Percentiles rank a stretch among this genome's conserved stretches.
phyloP scores from a whole-genome alignment of 2,113 vertebrate species.

The Turnix velox region DNA sequence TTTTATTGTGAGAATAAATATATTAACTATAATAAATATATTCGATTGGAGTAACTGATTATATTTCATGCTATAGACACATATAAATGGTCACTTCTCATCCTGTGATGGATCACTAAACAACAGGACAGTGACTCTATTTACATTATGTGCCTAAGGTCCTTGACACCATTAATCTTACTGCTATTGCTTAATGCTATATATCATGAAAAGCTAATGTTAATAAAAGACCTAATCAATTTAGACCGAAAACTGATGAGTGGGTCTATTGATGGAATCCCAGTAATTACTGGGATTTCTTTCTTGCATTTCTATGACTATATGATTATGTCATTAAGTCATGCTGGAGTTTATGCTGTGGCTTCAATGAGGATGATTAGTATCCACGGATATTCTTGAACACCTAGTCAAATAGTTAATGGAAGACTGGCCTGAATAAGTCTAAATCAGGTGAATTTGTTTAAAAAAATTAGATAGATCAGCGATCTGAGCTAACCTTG shows the following conservation, averaged over 20 bases:
- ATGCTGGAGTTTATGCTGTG: background rate
- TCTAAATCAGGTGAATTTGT: background rate
- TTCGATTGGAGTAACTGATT: background rate
- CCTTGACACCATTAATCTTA: background rate
- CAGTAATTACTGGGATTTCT: background rate
- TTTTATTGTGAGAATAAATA: background rate
- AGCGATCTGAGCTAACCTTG: background rate
- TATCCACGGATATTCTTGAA: background rate
- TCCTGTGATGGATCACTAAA: background rate
- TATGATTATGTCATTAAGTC: background rate
- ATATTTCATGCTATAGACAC: background rate
- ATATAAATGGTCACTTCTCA: background rate
- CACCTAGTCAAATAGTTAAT: background rate
- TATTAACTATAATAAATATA: background rate
- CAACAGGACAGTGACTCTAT: background rate
- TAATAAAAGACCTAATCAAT: background rate
- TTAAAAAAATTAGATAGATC: background rate
- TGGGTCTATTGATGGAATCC: background rate
- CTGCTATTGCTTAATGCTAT: background rate
- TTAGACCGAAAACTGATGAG: background rate
- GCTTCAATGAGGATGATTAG: background rate
- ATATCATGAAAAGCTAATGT: background rate
- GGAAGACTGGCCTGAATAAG: background rate
- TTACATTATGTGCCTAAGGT: background rate
- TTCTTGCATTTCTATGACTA: background rate